Evolutionary conservation across 1,140 invertebrate genomes (phyloP).

Genomic region (Nilaparvata lugens): DNA sequence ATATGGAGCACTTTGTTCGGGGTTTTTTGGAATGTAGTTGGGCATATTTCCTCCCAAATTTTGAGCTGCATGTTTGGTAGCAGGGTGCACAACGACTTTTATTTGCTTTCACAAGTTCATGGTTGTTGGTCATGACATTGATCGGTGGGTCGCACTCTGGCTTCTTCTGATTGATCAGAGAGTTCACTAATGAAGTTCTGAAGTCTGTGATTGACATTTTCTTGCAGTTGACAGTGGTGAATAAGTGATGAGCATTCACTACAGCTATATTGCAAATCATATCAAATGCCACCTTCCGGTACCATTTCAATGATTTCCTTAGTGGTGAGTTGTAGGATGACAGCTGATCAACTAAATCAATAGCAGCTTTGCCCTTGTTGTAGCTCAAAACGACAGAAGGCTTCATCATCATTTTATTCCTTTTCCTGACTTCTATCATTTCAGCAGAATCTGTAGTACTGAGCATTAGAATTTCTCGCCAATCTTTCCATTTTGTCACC

Average conservation of each 20-base stretch:
- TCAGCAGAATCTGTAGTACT: neutral
- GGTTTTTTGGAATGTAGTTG: neutral
- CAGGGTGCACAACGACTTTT: neutral
- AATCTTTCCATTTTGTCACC: neutral
- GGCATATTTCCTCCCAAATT: neutral
- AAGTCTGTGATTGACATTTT: neutral
- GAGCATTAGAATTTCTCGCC: neutral
- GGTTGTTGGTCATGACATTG: neutral
- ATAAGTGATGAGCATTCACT: conserved; percentile 31
- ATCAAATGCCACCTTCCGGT: conserved; percentile 34
- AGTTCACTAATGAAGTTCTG: neutral
- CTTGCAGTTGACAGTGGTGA: conserved; percentile 1
- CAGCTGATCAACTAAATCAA: conserved; percentile 36
- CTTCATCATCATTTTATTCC: neutral
- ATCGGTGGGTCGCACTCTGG: neutral
- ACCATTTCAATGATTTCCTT: conserved; percentile 34
- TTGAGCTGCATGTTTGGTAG: neutral
- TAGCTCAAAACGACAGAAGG: conserved; percentile 17
- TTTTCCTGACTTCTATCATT: neutral
- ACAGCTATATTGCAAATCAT: neutral
- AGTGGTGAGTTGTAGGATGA: conserved; percentile 33
- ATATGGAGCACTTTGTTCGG: neutral
- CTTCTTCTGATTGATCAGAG: neutral
- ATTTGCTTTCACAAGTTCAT: neutral
- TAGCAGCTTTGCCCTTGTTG: conserved; percentile 32